Base-by-base conservation (phyloP, 2,797 vertebrate genomes). In the Bradypodion pumilum region DNA sequence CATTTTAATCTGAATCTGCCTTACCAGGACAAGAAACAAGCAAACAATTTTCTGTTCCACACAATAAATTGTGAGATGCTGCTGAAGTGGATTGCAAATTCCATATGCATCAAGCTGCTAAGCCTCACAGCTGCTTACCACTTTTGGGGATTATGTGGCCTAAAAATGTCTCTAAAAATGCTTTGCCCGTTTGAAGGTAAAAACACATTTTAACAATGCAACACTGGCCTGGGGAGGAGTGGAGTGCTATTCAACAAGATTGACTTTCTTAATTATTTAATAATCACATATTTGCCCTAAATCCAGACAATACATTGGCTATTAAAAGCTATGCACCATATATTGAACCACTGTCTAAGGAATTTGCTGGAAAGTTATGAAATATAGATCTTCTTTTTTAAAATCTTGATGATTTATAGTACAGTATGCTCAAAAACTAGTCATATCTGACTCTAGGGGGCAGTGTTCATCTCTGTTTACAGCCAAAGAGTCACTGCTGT, bases 1-100 rank as follows among this genome's bases (percentile, higher is more conserved):
- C 7, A 89, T 37, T 82, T 78, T 74, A 87, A 88, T 89, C 79
- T 85, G 86, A 81, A 89, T 83, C 21, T 74, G 49, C 59, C 66
- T 82, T 88, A 65, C 32, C 83, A 82, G 78, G 69, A 87, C 66
- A 90, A 89, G 79, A 59, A 89, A 70, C 74, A 87, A 86, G 84
- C 85, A 62, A 86, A 37, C 5, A 1, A 81, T 87, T 87, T 85
- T 89, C 62, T 1, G 85, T 76, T 81, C 72, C 0, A 3, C 80
- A 79, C 25, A 69, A 23, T 89, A 87, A 86, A 91, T 88, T 68
- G 85, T 0, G 85, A 37, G n/a, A 27, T 7, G n/a, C 29, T 8
- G 80, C 70, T 63, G 78, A 83, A 91, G 32, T 40, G 85, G 74
- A 82, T 77, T 77, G 69, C 21, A 82, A 85, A 91, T 85, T 85